Percentiles rank a stretch among this genome's conserved stretches.
These are phyloP conservation scores for Aplochiton taeniatus DNA, from an alignment of 2,797 vertebrate species.

Conservation along the genomic window DNA sequence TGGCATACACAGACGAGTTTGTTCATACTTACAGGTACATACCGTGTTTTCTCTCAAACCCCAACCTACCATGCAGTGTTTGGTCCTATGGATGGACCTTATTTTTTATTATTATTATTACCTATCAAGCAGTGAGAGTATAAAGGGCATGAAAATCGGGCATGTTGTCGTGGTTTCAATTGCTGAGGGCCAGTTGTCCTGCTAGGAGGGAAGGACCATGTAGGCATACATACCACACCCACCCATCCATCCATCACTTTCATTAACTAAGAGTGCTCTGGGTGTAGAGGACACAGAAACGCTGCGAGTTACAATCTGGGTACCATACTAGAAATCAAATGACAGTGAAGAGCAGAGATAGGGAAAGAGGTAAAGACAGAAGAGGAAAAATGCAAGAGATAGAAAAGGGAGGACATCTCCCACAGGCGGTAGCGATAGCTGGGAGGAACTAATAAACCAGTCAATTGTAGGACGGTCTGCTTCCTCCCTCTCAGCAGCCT, in stretches of 20 bases:
- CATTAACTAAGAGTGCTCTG: too few relatives aligned
- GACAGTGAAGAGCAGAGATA: slow-evolving; percentile 16
- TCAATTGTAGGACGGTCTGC: slow-evolving; percentile 38
- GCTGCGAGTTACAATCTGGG: too few relatives aligned
- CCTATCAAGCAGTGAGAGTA: neutral
- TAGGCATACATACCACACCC: neutral
- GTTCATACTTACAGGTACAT: slow-evolving; percentile 17
- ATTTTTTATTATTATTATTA: too few relatives aligned
- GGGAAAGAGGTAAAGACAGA: slow-evolving; percentile 19
- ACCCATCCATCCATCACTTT: too few relatives aligned
- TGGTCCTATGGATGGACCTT: too few relatives aligned
- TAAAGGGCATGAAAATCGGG: neutral
- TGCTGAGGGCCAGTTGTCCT: neutral
- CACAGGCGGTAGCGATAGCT: slow-evolving; percentile 45
- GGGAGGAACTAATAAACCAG: slow-evolving; percentile 56
- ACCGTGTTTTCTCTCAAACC: neutral
- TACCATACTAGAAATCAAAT: too few relatives aligned
- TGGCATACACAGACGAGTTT: slow-evolving; percentile 30
- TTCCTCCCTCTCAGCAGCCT: slow-evolving; percentile 10
- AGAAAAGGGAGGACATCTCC: slow-evolving; percentile 43
- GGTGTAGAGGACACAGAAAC: too few relatives aligned
- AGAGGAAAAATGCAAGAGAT: slow-evolving; percentile 7
- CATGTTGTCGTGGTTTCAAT: neutral
- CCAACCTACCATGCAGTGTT: too few relatives aligned
- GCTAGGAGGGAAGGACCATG: neutral